phyloP scores from a whole-genome alignment of 2,888 invertebrate species.

The Xanthia icteritia region DNA sequence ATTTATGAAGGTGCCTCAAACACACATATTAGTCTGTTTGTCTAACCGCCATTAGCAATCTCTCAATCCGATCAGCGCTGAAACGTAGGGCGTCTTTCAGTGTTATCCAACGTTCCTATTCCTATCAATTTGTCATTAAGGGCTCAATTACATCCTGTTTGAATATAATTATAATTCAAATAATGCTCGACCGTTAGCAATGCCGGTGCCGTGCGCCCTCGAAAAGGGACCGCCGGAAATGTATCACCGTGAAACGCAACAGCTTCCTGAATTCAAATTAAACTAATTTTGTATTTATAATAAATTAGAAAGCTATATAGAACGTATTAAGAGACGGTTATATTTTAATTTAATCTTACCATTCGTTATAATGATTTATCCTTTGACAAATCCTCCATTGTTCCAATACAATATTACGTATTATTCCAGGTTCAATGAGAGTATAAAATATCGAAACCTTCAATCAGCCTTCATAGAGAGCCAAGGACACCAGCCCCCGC shows the following conservation, averaged over 20 bases:
- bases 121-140: constrained; percentile 69
- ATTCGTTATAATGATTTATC: background rate
- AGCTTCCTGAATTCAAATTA: constrained; percentile 79
- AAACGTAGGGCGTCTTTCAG: constrained; percentile 17
- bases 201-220: constrained; percentile 79
- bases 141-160: constrained; percentile 57
- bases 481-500: constrained; percentile 78
- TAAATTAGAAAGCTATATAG: constrained; percentile 41
- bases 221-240: constrained; percentile 82
- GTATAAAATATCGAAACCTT: constrained; percentile 61
- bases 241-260: constrained; percentile 77
- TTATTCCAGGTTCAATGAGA: constrained; percentile 40
- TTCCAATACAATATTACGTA: constrained; percentile 1
- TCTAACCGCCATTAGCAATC: constrained; percentile 16
- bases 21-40: constrained; percentile 19
- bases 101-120: constrained; percentile 51
- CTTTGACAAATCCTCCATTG: background rate
- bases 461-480: constrained; percentile 66
- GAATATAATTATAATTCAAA: constrained; percentile 67
- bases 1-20: constrained; percentile 21
- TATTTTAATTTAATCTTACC: constrained; percentile 11
- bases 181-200: constrained; percentile 78
- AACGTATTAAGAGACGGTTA: background rate
- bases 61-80: constrained; percentile 17
- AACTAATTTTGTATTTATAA: constrained; percentile 51